A percentile compares a stretch with the other conserved stretches of the same genome.
Conservation (phyloP, 2,888 invertebrate species). For the Crematogaster levior region DNA sequence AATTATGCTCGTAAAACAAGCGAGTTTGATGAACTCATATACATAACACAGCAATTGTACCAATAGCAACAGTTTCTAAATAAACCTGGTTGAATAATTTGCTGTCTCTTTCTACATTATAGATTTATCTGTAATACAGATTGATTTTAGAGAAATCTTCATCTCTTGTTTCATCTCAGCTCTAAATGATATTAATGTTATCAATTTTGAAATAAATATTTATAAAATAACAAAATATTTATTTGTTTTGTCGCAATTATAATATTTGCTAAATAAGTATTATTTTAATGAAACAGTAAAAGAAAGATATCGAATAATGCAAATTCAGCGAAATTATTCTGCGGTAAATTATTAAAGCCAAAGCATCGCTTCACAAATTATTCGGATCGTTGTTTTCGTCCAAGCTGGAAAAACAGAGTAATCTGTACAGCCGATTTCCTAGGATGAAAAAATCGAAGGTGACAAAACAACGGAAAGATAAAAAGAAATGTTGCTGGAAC, state of each 20-base stretch:
- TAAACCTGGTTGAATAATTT: not conserved
- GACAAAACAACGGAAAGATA: conserved; percentile 7
- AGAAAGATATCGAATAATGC: not conserved
- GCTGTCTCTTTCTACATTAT: not conserved
- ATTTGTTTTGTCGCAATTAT: not conserved
- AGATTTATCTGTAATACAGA: not conserved
- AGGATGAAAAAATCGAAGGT: not conserved
- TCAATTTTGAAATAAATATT: not conserved
- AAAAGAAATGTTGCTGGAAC: conserved; percentile 1
- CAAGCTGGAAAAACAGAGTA: not conserved
- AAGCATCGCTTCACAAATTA: not conserved
- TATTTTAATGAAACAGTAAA: not conserved
- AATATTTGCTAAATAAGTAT: not conserved
- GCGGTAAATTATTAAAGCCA: conserved; percentile 7
- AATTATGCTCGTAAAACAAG: conserved; percentile 3
- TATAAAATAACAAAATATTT: not conserved
- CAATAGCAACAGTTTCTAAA: not conserved
- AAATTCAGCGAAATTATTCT: conserved; percentile 24
- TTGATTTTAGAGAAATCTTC: not conserved
- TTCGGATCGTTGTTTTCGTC: conserved; percentile 23
- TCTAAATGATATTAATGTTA: not conserved
- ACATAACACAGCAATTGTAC: not conserved
- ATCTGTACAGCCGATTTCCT: not conserved
- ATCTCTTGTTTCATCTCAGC: not conserved
- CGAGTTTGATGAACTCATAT: not conserved